These are phyloP conservation scores for Rynchops niger DNA, from an alignment of 2,113 vertebrate species.

Conservation along the genomic window DNA sequence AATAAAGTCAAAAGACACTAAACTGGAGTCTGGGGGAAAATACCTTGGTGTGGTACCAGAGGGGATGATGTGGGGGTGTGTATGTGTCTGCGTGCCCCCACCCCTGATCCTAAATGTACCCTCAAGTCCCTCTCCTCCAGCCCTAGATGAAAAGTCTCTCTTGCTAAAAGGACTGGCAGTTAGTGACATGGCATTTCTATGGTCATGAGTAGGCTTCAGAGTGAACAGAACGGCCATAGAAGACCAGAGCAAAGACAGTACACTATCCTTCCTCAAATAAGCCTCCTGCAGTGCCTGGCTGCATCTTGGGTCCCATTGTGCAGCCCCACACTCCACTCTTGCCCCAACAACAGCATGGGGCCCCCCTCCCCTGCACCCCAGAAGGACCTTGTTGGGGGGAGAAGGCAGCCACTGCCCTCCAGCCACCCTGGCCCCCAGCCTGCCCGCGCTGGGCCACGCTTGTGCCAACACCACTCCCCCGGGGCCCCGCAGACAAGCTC, in stretches of 20 bases:
- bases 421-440: neutral
- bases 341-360: rapidly evolving
- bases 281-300: neutral
- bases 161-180: neutral
- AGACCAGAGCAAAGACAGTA: neutral
- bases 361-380: neutral
- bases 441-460: rapidly evolving
- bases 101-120: rapidly evolving
- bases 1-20: slow-evolving; percentile 13
- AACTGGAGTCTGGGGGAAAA: neutral
- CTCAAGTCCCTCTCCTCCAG: neutral
- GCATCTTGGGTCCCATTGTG: rapidly evolving
- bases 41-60: rapidly evolving
- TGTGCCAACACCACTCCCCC: rapidly evolving
- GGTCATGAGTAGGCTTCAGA: neutral
- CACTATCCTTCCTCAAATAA: rapidly evolving
- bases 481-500: neutral
- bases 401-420: neutral
- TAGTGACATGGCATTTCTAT: rapidly evolving
- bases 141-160: neutral
- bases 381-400: neutral
- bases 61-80: neutral
- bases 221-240: rapidly evolving
- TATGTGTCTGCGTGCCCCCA: rapidly evolving
- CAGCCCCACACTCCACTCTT: neutral